Evolutionary conservation across 2,888 invertebrate genomes (phyloP).

Genomic region (Salpingus planirostris): DNA sequence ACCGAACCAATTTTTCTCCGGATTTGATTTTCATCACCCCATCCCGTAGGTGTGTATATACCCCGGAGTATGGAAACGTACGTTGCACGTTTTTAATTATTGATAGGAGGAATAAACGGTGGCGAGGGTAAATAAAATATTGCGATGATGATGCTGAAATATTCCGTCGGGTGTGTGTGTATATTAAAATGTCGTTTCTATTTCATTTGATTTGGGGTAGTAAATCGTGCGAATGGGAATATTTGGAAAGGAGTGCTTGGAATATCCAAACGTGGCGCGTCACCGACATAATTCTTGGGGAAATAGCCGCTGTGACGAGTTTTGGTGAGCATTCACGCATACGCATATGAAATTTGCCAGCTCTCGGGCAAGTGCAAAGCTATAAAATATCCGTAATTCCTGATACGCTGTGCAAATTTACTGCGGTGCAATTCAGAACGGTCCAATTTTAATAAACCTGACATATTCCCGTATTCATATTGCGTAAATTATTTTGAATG

Average conservation of each 20-base stretch:
- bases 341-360: constrained; percentile 29
- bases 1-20: too few species aligned
- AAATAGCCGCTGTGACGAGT: constrained; percentile 18
- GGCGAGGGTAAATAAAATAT: too few species aligned
- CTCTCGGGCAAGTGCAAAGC: constrained; percentile 34
- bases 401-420: constrained; percentile 34
- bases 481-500: constrained; percentile 39
- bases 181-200: too few species aligned
- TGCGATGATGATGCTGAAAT: too few species aligned
- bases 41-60: too few species aligned
- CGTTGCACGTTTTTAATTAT: too few species aligned
- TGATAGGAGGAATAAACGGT: too few species aligned
- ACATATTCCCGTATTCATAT: constrained; percentile 38
- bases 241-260: constrained; percentile 10
- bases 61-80: too few species aligned
- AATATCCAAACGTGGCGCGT: constrained; percentile 8
- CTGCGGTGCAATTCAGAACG: constrained; percentile 31
- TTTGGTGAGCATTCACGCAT: constrained; percentile 23
- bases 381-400: constrained; percentile 38
- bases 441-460: constrained; percentile 32
- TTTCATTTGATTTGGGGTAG: too few species aligned
- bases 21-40: too few species aligned
- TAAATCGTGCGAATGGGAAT: constrained; percentile 8
- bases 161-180: too few species aligned
- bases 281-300: constrained; percentile 10